phyloP scores from a whole-genome alignment of 1,140 invertebrate genomes.

The Zaprionus kolodkinae region DNA sequence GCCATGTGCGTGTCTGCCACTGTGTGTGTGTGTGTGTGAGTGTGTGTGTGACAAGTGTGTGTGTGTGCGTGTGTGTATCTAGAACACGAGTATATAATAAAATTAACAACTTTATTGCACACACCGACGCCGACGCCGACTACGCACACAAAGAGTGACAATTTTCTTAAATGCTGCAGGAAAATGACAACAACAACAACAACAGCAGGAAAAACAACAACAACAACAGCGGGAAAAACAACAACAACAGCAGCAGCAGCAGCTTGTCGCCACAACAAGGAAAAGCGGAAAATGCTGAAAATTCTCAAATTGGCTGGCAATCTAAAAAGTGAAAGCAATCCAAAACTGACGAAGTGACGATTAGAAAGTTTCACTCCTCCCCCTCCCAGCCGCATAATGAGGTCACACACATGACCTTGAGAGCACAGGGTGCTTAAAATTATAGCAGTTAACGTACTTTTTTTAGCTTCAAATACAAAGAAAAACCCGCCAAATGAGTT shows the following conservation, averaged over 20 bases:
- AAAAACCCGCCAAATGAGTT: neutral
- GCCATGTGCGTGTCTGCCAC: slow-evolving; percentile 24
- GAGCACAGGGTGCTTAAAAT: neutral
- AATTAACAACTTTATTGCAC: slow-evolving; percentile 73
- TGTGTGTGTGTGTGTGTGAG: neutral
- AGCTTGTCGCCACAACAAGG: slow-evolving; percentile 1
- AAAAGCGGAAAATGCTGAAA: neutral
- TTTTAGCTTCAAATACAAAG: neutral
- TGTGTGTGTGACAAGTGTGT: neutral
- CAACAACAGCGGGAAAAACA: neutral
- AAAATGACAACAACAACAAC: slow-evolving; percentile 4
- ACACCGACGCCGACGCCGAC: slow-evolving; percentile 25
- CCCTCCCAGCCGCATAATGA: no score
- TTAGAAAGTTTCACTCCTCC: slow-evolving; percentile 1
- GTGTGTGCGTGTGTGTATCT: slow-evolving; percentile 34
- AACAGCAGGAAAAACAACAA: slow-evolving; percentile 1
- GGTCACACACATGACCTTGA: neutral
- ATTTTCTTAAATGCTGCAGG: slow-evolving; percentile 8
- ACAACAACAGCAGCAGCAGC: neutral
- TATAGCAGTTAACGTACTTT: neutral
- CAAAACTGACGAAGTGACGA: neutral
- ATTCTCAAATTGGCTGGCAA: slow-evolving; percentile 4
- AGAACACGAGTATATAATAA: slow-evolving; percentile 56
- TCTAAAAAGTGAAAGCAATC: slow-evolving; percentile 4
- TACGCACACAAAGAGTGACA: slow-evolving; percentile 3